Evolutionary conservation across 1,140 invertebrate species (phyloP).

Genomic region (Ganaspis sp.): DNA sequence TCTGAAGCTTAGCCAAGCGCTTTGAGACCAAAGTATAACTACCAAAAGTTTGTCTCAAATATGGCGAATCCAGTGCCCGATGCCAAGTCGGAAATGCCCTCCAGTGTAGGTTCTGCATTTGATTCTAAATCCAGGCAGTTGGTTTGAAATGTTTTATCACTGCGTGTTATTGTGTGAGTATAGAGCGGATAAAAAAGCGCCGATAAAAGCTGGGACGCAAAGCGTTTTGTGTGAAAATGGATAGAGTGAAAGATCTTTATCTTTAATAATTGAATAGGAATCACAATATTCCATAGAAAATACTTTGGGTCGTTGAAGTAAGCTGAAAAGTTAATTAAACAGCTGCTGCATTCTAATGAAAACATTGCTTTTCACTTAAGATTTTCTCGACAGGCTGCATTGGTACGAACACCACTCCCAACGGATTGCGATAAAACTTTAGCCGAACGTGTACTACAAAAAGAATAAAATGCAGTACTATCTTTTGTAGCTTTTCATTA

Average conservation of each 20-base stretch:
- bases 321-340: constrained; percentile 61
- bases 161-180: not conserved
- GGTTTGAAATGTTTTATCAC: constrained; percentile 6
- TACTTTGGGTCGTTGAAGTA: constrained; percentile 37
- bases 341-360: constrained; percentile 44
- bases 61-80: constrained; percentile 48
- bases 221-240: not conserved
- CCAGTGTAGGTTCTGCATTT: constrained; percentile 38
- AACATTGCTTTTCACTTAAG: constrained; percentile 61
- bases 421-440: constrained; percentile 28
- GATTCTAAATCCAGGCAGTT: constrained; percentile 34
- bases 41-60: constrained; percentile 44
- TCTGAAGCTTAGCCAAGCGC: constrained; percentile 67
- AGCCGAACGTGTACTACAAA: constrained; percentile 11
- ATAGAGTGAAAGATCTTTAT: not conserved
- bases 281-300: not conserved
- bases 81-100: constrained; percentile 69
- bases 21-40: constrained; percentile 49
- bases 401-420: constrained; percentile 7
- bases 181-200: not conserved
- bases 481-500: constrained; percentile 24
- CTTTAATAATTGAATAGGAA: not conserved
- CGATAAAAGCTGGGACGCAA: no score
- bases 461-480: not conserved
- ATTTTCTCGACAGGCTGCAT: constrained; percentile 34